Base-by-base conservation (phyloP, 1,140 invertebrate species). In the Akabosia matsudoensis region DNA sequence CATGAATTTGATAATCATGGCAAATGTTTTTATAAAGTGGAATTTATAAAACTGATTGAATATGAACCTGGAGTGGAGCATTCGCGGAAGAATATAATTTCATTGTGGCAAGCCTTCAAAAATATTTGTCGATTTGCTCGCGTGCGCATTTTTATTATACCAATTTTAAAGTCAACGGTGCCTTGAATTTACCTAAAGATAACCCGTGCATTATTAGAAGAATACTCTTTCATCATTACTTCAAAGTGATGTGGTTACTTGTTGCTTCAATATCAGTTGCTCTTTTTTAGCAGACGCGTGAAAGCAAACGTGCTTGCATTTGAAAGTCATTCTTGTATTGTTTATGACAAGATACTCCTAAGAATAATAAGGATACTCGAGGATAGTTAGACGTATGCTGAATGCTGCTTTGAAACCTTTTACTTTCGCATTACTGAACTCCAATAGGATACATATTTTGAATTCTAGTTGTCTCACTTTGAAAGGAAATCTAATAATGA, bases 391-490 rank as follows among this genome's bases (percentile, higher is more conserved):
- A n/a, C n/a, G 34, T 45, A 34, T 72, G 33, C 16, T 72, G 37
- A 72, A 72, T 72, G 28, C 70, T 51, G 70, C 45, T 34, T 34
- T 72, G 16, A 45, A 72, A 22, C 33, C 24, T 72, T 72, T 72
- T 45, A 22, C 33, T 51, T 72, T 72, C 33, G 70, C 70, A 45
- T 34, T 37, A 72, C 70, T 72, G 70, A 72, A 72, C 24, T 51
- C 70, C 10, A 72, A 72, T 72, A 51, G 70, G 33, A 72, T 72
- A 22, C 7, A 10, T 14, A 24, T 33, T 45, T 24, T 45, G 3
- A 13, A 72, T 72, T 72, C 33, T 22, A 22, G 33, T 16, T 24
- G 33, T 37, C 26, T 45, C 70, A 45, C 22, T 22, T 72, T 72
- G 70, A 72, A 72, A 22, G n/a, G 33, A 37, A 30, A 34, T 34